Conservation (phyloP, 35 echinoderm and acorn worm genomes). For the Lytechinus variegatus region DNA sequence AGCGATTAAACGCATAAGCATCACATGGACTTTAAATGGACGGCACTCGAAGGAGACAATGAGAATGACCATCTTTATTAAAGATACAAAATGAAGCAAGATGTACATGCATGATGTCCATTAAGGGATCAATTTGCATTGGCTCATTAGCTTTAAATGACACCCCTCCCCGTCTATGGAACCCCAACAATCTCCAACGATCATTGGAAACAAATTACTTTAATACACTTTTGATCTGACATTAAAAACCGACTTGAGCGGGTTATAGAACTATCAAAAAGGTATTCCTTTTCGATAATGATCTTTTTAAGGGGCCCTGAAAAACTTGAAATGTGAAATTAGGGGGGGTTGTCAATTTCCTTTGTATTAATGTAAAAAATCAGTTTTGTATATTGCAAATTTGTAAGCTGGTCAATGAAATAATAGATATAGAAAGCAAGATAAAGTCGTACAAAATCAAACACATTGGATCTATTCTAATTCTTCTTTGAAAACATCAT, state of each 20-base stretch:
- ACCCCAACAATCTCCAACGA: neutral
- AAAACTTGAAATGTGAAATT: too few relatives aligned
- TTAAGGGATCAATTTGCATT: slow-evolving; percentile 2
- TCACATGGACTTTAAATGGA: neutral
- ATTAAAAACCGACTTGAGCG: neutral
- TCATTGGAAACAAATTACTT: neutral
- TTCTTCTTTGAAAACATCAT: too few relatives aligned
- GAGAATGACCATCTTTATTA: neutral
- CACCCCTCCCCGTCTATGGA: neutral
- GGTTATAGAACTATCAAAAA: neutral
- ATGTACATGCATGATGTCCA: slow-evolving; percentile 17
- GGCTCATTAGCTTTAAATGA: slow-evolving; percentile 4
- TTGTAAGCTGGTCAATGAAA: too few relatives aligned
- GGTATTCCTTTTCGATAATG: neutral
- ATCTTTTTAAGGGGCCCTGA: neutral
- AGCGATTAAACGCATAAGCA: neutral
- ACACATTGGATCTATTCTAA: too few relatives aligned
- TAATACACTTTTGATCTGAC: neutral
- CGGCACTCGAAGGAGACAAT: neutral
- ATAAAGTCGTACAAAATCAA: too few relatives aligned
- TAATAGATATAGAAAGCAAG: too few relatives aligned
- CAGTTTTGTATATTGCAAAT: too few relatives aligned
- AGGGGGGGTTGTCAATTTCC: too few relatives aligned
- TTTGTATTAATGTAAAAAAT: too few relatives aligned
- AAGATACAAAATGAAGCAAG: neutral